Base-by-base conservation (phyloP, 2,888 invertebrate species). In the Poecilus cupreus region DNA sequence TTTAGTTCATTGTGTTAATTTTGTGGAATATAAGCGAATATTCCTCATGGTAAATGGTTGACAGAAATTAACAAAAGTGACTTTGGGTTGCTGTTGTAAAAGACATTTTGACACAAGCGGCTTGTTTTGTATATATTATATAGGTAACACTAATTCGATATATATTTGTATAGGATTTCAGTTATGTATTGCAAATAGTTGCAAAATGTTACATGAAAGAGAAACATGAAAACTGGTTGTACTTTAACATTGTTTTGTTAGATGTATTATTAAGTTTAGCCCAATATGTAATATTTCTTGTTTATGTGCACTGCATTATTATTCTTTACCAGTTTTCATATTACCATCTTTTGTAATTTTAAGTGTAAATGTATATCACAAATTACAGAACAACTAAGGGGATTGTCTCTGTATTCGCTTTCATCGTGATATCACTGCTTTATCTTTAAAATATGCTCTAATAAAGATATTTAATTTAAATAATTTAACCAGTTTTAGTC, bases 41-140 rank as follows among this genome's bases (percentile, higher is more conserved):
- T 76, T 76, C 51, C 51, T 57, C 32, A 16, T 54, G 16, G 60
- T 60, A 22, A 43, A 77, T 60, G 57, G 13, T 39, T 60, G 60
- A 39, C 20, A 60, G 43, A 77, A 54, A 60, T 39, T 11, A 46
- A 72, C 16, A 72, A 43, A 43, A 20, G 77, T 37, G 37, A 60
- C 77, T 32, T 37, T 51, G 60, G 60, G 37, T 39, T 60, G 57
- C 39, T 77, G 32, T 76, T 51, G 57, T 54, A 76, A 60, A 46
- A 43, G 49, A 46, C 51, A 46, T 20, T 60, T 60, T 60, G 24
- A 60, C 49, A 60, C 77, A 60, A 20, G 37, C 39, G 24, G 77
- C 77, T 77, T 77, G 77, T 77, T 54, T 77, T 77, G 57, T 77
- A 60, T 60, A 77, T 39, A 74, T 49, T 51, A 75, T 37, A 60